Conservation (phyloP, 2,113 vertebrate genomes). For the Pachycephala philippinensis region DNA sequence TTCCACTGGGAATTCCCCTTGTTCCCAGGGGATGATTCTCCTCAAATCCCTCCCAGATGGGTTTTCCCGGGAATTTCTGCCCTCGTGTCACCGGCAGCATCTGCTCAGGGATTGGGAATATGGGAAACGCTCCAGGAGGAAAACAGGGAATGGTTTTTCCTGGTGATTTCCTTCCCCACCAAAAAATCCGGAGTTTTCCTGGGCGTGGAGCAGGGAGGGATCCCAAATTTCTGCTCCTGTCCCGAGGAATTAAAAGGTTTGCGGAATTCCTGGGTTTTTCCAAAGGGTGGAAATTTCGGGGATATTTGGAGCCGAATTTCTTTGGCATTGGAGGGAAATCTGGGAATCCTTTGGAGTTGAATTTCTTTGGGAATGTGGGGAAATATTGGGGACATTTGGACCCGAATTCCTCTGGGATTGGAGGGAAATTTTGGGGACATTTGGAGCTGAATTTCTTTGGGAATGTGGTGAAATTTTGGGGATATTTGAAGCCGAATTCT, state of each 20-base stretch:
- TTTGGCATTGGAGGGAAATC: too few relatives aligned
- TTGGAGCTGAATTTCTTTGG: background rate
- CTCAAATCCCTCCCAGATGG: background rate
- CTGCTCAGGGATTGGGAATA: background rate
- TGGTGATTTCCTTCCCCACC: background rate
- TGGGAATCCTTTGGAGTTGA: too few relatives aligned
- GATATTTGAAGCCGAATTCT: too few relatives aligned
- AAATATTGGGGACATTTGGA: background rate
- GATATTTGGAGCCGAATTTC: background rate
- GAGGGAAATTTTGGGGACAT: background rate
- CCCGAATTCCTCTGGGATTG: background rate
- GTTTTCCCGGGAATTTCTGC: background rate
- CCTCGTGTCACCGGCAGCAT: background rate
- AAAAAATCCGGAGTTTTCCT: background rate
- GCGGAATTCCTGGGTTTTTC: background rate
- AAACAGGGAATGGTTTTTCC: background rate
- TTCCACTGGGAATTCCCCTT: too few relatives aligned
- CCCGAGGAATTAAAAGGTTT: background rate
- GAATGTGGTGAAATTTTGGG: too few relatives aligned
- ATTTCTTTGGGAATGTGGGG: background rate
- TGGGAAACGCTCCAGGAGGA: background rate
- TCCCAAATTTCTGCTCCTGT: background rate
- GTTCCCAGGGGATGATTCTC: background rate
- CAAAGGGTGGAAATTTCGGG: rapidly evolving
- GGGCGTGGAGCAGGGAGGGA: background rate